phyloP scores from a whole-genome alignment of 2,888 invertebrate species.

The Parasteatoda lunata region DNA sequence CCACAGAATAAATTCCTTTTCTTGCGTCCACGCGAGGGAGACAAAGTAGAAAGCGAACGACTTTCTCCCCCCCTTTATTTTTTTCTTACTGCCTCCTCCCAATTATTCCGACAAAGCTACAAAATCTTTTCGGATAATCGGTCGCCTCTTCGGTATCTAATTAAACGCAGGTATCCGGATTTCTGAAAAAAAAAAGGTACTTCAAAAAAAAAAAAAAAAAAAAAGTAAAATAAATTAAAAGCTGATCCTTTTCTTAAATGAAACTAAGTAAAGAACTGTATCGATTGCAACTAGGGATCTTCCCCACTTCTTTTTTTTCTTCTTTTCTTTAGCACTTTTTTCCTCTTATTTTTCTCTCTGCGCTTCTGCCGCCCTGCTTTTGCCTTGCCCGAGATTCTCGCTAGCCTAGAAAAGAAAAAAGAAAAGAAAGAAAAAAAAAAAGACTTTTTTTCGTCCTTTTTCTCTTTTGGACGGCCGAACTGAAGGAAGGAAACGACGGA shows the following conservation, averaged over 20 bases:
- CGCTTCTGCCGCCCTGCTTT: neutral
- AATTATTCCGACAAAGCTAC: constrained; percentile 60
- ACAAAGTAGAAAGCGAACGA: neutral
- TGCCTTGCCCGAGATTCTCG: constrained; percentile 1
- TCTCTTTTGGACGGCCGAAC: constrained; percentile 33
- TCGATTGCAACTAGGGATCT: constrained; percentile 64
- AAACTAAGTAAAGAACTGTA: constrained; percentile 68
- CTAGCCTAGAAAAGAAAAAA: neutral
- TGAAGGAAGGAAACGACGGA: constrained; percentile 61
- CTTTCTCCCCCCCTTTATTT: neutral
- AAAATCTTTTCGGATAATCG: constrained; percentile 63
- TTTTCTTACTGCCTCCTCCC: constrained; percentile 1
- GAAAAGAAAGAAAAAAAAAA: neutral
- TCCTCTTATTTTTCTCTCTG: constrained; percentile 5
- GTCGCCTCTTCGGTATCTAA: constrained; percentile 62
- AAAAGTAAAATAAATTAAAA: constrained; percentile 59
- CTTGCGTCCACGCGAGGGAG: neutral
- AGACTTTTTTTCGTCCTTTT: constrained; percentile 9
- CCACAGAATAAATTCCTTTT: neutral
- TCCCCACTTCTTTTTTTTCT: constrained; percentile 21
- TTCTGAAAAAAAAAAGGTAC: constrained; percentile 20
- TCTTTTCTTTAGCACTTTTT: constrained; percentile 29
- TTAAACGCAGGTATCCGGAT: constrained; percentile 63
- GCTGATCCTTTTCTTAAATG: constrained; percentile 68
- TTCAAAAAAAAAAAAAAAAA: constrained; percentile 28